These are phyloP conservation scores for Conus ventricosus DNA, from an alignment of 1,140 invertebrate genomes.

Conservation along the genomic window DNA sequence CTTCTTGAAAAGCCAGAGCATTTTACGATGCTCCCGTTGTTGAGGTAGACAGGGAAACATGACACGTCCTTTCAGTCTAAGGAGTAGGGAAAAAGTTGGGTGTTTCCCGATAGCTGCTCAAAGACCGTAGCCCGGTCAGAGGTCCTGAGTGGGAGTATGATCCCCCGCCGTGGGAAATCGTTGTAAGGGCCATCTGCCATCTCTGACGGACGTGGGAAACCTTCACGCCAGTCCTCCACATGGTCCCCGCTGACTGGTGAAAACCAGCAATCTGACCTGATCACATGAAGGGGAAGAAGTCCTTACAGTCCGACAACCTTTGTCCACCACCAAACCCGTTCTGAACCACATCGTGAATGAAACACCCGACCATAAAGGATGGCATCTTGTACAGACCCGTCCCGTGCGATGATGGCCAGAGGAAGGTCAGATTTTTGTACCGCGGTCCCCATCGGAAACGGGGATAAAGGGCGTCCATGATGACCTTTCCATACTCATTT, in stretches of 20 bases:
- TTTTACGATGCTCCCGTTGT: constrained; percentile 14
- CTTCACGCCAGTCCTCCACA: background rate
- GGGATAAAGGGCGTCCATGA: background rate
- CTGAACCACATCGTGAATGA: background rate
- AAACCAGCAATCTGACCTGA: too few species aligned
- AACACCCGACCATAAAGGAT: background rate
- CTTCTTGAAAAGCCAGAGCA: background rate
- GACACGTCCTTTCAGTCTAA: background rate
- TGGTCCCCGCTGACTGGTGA: too few species aligned
- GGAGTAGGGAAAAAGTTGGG: background rate
- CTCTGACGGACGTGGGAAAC: background rate
- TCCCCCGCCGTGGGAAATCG: background rate
- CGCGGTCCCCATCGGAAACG: background rate
- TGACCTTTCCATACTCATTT: background rate
- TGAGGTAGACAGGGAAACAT: background rate
- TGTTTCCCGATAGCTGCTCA: too few species aligned
- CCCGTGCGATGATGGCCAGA: background rate
- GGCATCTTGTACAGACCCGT: background rate
- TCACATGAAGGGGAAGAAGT: too few species aligned
- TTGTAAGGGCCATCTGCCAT: background rate
- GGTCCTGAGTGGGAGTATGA: background rate
- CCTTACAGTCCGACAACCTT: background rate
- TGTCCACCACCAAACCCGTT: background rate
- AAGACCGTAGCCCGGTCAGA: too few species aligned
- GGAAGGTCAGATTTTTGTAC: background rate